Base-by-base conservation (phyloP, 2,888 invertebrate genomes). In the Cartodere bifasciata region DNA sequence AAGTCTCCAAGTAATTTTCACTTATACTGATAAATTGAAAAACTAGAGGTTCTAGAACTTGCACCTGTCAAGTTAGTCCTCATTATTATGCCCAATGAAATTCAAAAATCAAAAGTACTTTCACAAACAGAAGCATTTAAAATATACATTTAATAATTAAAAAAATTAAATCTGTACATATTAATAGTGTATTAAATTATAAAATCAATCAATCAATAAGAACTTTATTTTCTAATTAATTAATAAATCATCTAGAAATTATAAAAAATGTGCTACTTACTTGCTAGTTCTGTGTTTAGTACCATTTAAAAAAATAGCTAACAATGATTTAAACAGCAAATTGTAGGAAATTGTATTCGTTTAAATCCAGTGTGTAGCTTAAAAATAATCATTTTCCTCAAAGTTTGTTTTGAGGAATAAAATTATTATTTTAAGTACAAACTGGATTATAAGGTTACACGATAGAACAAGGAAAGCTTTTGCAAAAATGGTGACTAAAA, bases 31-130 rank as follows among this genome's bases (percentile, higher is more conserved):
- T n/a, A n/a, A n/a, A n/a, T n/a, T 4, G 7, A 23, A 16, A 11
- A n/a, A 15, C n/a, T 29, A 35, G 36, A 40, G 36, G 12, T 27
- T 34, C 39, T 38, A 29, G 10, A 28, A 36, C 40, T 42, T 42
- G 45, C 40, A 26, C 44, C 32, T n/a, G 46, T 47, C 44, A 49
- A 49, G 46, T 39, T 32, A 41, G 46, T 34, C 25, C 40, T 49
- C 46, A 37, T 29, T 31, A 29, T 35, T 32, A 25, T 34, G 31
- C 28, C 35, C 31, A 20, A 32, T 25, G 13, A 31, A 28, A 17
- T 23, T 28, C 25, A 9, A 20, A 32, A 32, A 36, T 24, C 17
- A 28, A 33, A 28, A n/a, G n/a, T n/a, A n/a, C n/a, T n/a, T n/a
- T n/a, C 23, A 27, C 14, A 35, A 39, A 32, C 32, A 28, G 40